Conservation (phyloP, 2,113 vertebrate genomes). For the Dipodomys ordii region DNA sequence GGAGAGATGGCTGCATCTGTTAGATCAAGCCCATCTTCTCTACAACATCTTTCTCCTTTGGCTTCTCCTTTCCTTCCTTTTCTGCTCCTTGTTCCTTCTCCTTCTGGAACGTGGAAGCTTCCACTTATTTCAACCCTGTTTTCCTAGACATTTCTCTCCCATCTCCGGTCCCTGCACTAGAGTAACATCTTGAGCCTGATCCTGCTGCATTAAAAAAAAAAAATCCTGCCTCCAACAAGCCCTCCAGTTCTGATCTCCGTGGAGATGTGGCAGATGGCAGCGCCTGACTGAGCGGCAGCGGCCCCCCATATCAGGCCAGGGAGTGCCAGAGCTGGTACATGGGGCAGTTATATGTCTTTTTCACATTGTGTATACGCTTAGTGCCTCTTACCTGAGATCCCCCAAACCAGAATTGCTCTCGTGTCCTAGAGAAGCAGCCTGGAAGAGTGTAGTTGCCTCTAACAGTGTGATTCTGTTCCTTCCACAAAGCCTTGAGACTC, state of each 20-base stretch:
- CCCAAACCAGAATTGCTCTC: not conserved
- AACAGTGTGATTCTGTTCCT: not conserved
- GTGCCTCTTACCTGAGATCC: not conserved
- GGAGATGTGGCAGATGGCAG: conserved; percentile 83
- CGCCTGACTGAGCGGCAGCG: conserved; percentile 68
- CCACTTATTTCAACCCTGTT: conserved; percentile 51
- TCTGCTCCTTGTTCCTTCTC: not conserved
- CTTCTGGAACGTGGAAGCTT: conserved; percentile 47
- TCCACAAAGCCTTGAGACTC: not conserved
- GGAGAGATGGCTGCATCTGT: not conserved
- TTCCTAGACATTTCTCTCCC: conserved; percentile 60
- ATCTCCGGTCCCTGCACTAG: conserved; percentile 53
- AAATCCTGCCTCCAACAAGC: conserved; percentile 34
- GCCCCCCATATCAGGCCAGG: conserved; percentile 60
- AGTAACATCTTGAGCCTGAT: conserved; percentile 74
- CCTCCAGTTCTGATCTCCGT: conserved; percentile 69
- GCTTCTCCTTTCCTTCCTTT: conserved; percentile 8
- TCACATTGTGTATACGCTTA: not conserved
- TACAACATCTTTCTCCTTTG: accelerated
- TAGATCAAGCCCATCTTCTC: not conserved
- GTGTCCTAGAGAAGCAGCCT: not conserved
- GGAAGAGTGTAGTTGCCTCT: not conserved
- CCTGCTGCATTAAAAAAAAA: conserved; percentile 56
- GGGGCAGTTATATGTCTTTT: conserved; percentile 36
- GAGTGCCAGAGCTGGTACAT: conserved; percentile 60